phyloP scores from a whole-genome alignment of 1,140 invertebrate genomes.

The Bradysia coprophila region DNA sequence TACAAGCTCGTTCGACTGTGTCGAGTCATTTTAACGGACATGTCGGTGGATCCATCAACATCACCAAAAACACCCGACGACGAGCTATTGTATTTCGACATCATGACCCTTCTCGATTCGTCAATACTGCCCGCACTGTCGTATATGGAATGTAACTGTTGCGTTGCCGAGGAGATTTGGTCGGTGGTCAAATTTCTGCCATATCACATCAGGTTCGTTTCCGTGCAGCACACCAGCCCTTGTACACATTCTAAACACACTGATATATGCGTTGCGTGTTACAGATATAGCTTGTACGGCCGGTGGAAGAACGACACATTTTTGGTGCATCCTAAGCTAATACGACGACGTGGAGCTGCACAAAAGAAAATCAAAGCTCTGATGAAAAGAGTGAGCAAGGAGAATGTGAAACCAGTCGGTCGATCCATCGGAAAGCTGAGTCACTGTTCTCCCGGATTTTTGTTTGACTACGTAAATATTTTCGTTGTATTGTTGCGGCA shows the following conservation, averaged over 20 bases:
- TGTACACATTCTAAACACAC: too few species aligned
- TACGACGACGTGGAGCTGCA: slow-evolving; percentile 64
- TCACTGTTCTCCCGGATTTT: slow-evolving; percentile 83
- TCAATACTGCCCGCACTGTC: slow-evolving; percentile 78
- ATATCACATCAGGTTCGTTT: slow-evolving; percentile 80
- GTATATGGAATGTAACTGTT: slow-evolving; percentile 85
- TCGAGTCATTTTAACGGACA: slow-evolving; percentile 16
- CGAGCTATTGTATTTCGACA: slow-evolving; percentile 32
- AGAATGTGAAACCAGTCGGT: slow-evolving; percentile 94
- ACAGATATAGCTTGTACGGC: slow-evolving; percentile 77
- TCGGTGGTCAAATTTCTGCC: slow-evolving; percentile 77
- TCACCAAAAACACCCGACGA: slow-evolving; percentile 11
- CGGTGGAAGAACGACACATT: slow-evolving; percentile 89
- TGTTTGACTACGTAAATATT: slow-evolving; percentile 83
- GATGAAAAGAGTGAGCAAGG: slow-evolving; percentile 96
- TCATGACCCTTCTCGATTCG: slow-evolving; percentile 71
- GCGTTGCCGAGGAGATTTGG: slow-evolving; percentile 92
- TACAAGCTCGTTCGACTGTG: slow-evolving; percentile 61
- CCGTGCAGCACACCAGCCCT: slow-evolving; percentile 7
- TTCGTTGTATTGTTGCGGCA: too few species aligned
- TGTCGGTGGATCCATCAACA: slow-evolving; percentile 18
- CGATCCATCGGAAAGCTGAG: slow-evolving; percentile 91
- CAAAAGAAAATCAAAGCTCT: slow-evolving; percentile 88
- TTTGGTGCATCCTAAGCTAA: slow-evolving; percentile 57
- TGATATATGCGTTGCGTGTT: too few species aligned